Evolutionary conservation across 2,888 invertebrate species (phyloP).

Genomic region (Harpalus rufipes): DNA sequence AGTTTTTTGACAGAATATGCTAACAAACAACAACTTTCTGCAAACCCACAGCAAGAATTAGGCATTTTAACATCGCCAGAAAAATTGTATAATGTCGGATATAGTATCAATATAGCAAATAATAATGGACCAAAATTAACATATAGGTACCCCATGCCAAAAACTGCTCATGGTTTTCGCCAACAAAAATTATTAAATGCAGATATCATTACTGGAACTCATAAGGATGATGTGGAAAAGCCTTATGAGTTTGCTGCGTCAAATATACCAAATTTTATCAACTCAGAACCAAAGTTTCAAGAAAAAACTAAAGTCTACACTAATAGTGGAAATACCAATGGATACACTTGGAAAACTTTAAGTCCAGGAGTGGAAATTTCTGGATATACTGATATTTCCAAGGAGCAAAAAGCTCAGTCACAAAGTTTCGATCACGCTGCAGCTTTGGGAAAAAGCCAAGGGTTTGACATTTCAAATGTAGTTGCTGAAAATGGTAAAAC

Average conservation of each 20-base stretch:
- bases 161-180: conserved; percentile 53
- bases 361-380: conserved; percentile 73
- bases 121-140: conserved; percentile 53
- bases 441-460: conserved; percentile 77
- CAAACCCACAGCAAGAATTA: not conserved
- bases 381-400: conserved; percentile 69
- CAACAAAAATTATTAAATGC: conserved; percentile 65
- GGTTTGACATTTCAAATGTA: conserved; percentile 77
- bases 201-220: conserved; percentile 71
- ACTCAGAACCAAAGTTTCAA: not conserved
- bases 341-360: conserved; percentile 72
- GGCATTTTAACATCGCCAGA: not conserved
- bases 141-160: conserved; percentile 40
- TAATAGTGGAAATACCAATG: conserved; percentile 49
- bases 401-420: conserved; percentile 56
- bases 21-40: conserved; percentile 21
- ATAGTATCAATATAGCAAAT: conserved; percentile 73
- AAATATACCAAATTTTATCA: conserved; percentile 48
- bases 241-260: conserved; percentile 65
- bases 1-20: conserved; percentile 13
- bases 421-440: conserved; percentile 76
- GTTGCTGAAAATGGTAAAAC: conserved; percentile 71
- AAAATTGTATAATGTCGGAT: conserved; percentile 73
- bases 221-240: conserved; percentile 71
- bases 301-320: conserved; percentile 55